A percentile compares a stretch with the other conserved stretches of the same genome.
These are phyloP conservation scores for Hymenopus coronatus DNA, from an alignment of 2,888 invertebrate genomes.

Conservation along the genomic window DNA sequence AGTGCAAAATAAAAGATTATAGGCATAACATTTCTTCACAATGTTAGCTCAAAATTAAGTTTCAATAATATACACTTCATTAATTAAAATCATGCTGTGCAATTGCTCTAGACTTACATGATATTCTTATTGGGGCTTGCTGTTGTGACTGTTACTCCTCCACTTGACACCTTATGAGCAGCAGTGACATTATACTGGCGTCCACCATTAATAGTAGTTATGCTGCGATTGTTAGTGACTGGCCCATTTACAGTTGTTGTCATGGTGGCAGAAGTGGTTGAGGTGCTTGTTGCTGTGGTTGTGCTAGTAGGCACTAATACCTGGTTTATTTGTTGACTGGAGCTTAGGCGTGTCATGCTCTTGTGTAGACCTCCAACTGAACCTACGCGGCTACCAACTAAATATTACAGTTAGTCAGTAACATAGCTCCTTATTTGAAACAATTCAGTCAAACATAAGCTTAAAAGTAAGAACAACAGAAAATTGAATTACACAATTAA, in stretches of 20 bases:
- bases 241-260: constrained; percentile 39
- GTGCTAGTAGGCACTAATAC: constrained; percentile 41
- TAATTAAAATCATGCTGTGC: not conserved
- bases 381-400: constrained; percentile 47
- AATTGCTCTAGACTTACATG: constrained; percentile 15
- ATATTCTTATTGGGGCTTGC: constrained; percentile 40
- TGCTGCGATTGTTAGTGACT: constrained; percentile 27
- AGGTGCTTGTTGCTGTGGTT: constrained; percentile 17
- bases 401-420: not conserved
- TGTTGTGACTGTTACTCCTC: constrained; percentile 63
- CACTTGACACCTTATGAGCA: constrained; percentile 49
- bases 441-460: too few relatives aligned
- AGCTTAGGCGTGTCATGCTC: constrained; percentile 77
- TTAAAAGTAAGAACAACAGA: too few relatives aligned
- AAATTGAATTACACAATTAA: too few relatives aligned
- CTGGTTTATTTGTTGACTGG: constrained; percentile 73
- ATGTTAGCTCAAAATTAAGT: not conserved
- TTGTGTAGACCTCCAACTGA: constrained; percentile 77
- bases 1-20: too few relatives aligned
- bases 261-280: constrained; percentile 28
- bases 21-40: too few relatives aligned
- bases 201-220: constrained; percentile 39
- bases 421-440: not conserved
- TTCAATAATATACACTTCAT: not conserved
- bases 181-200: constrained; percentile 35